Evolutionary conservation across 2,797 vertebrate species (phyloP), one percentile per base, ranked within the genome.

Genomic region (Anniella stebbinsi): DNA sequence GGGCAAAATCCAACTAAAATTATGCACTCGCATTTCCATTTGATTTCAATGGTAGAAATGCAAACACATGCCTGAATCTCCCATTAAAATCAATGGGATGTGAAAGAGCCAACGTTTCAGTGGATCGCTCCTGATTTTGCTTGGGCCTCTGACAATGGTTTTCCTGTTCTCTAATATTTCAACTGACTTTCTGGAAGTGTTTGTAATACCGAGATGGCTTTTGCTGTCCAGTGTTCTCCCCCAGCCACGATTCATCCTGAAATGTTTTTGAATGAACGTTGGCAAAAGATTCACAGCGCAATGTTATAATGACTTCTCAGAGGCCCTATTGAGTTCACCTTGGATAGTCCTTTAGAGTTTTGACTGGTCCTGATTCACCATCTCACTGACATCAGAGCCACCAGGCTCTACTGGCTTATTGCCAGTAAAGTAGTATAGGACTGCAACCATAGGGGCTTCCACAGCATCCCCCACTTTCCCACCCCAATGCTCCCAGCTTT

Each of bases 81-180:
- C 66, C 63, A 82, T 45, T 67, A 77, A 45, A 83, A 28, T 38
- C n/a, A 87, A 57, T 51, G 45, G n/a, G 15, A 28, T 9, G 0
- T 45, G 77, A 87, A 28, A 41, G 21, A 45, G 23, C 33, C 36
- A 66, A 48, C 38, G 1, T 11, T 66, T 76, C 10, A 69, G 10
- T 88, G 67, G 69, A 41, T 33, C 13, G n/a, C 41, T 41, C 10
- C 23, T n/a, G 66, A 21, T 36, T 51, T 38, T 63, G 9, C 30
- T 80, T 60, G 80, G 66, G 25, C 41, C 83, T 80, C 9, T 30
- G 78, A 80, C 89, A 88, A 0, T 66, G 91, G 63, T 92, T 90
- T 51, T 25, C 76, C 1, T 51, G 88, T 91, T 92, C 80, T 88
- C 91, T 73, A 84, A 91, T 78, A n/a, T 87, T 13, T n/a, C 23